A percentile compares a stretch with the other conserved stretches of the same genome.
phyloP scores from a whole-genome alignment of 1,140 invertebrate genomes.

The Drosophila melanica region DNA sequence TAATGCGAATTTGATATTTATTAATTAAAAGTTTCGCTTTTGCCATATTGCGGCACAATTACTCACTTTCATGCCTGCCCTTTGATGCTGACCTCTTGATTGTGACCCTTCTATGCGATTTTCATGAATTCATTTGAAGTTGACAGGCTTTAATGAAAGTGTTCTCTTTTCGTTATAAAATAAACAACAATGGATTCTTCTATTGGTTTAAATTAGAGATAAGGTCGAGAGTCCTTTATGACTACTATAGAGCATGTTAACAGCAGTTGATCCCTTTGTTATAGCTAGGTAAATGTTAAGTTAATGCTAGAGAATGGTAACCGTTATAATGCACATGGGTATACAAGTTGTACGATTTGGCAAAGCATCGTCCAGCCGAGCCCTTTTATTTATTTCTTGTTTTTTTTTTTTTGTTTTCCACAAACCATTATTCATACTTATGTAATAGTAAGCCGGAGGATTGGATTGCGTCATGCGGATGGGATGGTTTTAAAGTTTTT shows the following conservation, averaged over 20 bases:
- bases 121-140: not conserved
- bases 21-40: too few species aligned
- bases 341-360: not conserved
- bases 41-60: too few species aligned
- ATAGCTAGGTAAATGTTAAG: too few species aligned
- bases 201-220: too few species aligned
- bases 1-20: too few species aligned
- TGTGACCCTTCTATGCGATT: not conserved
- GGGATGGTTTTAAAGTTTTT: constrained; percentile 29
- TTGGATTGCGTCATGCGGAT: constrained; percentile 31
- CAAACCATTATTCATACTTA: not conserved
- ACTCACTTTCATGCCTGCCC: too few species aligned
- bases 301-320: too few species aligned
- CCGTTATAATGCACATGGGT: not conserved
- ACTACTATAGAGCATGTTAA: not conserved
- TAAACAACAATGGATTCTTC: too few species aligned
- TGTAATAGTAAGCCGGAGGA: constrained; percentile 11
- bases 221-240: not conserved
- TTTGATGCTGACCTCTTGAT: not conserved
- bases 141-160: too few species aligned
- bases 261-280: not conserved
- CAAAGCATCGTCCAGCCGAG: not conserved
- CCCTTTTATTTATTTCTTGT: not conserved
- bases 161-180: not conserved
- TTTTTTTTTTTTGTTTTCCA: too few species aligned